Conservation (phyloP, 35 echinoderm and acorn worm genomes). For the Apostichopus californicus region DNA sequence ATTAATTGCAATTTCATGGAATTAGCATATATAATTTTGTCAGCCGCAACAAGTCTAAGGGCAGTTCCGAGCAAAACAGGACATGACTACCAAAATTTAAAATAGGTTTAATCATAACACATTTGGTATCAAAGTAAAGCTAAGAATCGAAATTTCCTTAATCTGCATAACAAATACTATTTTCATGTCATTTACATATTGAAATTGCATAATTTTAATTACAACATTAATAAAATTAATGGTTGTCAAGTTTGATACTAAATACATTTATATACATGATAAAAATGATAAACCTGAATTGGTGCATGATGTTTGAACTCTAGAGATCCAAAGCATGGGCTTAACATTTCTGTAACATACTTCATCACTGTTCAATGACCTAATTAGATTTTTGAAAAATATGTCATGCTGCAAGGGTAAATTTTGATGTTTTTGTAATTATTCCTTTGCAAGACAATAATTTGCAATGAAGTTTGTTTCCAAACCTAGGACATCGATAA, state of each 20-base stretch:
- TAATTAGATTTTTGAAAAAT: neutral
- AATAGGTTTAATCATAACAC: too few species aligned
- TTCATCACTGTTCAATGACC: neutral
- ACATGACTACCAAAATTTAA: too few species aligned
- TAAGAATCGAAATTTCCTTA: too few species aligned
- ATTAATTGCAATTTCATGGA: too few species aligned
- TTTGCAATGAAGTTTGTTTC: neutral
- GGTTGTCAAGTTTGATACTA: neutral
- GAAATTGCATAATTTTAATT: slow-evolving; percentile 1
- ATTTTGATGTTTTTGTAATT: neutral
- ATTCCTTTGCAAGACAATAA: neutral
- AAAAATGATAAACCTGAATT: neutral
- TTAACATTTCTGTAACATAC: neutral
- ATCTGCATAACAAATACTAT: neutral
- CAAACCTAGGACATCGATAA: neutral
- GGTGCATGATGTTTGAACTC: neutral
- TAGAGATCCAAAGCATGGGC: neutral
- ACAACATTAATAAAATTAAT: neutral
- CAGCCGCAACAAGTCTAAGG: neutral
- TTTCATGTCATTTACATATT: slow-evolving; percentile 23
- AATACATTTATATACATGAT: neutral
- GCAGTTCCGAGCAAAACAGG: too few species aligned
- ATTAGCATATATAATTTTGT: too few species aligned
- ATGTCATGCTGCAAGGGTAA: neutral
- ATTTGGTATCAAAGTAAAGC: too few species aligned